Evolutionary conservation across 1,140 invertebrate species (phyloP).

Genomic region (Lordiphosa collinella): DNA sequence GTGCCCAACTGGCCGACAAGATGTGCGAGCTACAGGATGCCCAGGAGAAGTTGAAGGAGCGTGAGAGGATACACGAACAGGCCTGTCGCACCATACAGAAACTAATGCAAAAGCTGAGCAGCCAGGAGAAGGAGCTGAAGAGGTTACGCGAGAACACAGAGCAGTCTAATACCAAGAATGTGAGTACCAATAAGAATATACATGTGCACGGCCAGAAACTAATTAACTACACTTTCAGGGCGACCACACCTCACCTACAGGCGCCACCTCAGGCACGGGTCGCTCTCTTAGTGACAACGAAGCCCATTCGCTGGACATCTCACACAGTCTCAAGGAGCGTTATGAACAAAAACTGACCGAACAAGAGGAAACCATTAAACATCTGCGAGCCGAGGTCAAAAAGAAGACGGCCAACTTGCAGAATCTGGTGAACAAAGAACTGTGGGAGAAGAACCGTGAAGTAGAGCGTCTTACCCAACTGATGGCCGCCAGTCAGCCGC

Average conservation of each 20-base stretch:
- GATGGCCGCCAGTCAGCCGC: slow-evolving; percentile 30
- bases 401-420: slow-evolving; percentile 84
- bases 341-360: slow-evolving; percentile 50
- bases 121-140: slow-evolving; percentile 60
- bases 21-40: slow-evolving; percentile 60
- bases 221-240: slow-evolving; percentile 23
- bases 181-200: too few species aligned
- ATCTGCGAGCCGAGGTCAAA: slow-evolving; percentile 82
- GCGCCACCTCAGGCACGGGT: slow-evolving; percentile 3
- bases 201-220: too few species aligned
- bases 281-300: slow-evolving; percentile 64
- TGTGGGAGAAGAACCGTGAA: slow-evolving; percentile 87
- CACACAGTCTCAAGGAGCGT: slow-evolving; percentile 48
- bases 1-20: slow-evolving; percentile 57
- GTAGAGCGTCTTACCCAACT: slow-evolving; percentile 83
- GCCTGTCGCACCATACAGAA: slow-evolving; percentile 69
- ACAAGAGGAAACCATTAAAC: slow-evolving; percentile 75
- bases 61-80: slow-evolving; percentile 58
- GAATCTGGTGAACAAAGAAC: slow-evolving; percentile 84
- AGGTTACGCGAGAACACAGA: slow-evolving; percentile 16
- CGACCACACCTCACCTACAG: slow-evolving; percentile 10
- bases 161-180: slow-evolving; percentile 21
- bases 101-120: slow-evolving; percentile 64
- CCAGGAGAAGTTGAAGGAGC: slow-evolving; percentile 56
- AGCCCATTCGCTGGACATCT: slow-evolving; percentile 32